phyloP scores from a whole-genome alignment of 2,797 vertebrate species.

The Protonibea diacanthus region DNA sequence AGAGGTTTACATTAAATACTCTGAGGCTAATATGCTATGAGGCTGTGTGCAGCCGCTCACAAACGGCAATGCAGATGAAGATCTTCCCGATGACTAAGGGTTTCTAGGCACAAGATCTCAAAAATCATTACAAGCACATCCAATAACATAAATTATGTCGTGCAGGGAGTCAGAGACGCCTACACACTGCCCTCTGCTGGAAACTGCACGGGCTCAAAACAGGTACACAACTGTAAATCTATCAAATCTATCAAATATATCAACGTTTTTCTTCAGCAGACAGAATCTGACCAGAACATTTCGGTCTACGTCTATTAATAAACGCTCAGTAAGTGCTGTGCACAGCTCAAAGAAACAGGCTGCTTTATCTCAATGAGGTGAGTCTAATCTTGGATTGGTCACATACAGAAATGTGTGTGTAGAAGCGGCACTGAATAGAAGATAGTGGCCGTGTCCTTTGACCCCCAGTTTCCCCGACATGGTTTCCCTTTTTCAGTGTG shows the following conservation, averaged over 20 bases:
- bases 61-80: slow-evolving; percentile 11
- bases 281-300: neutral
- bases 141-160: neutral
- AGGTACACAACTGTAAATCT: neutral
- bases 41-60: neutral
- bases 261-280: neutral
- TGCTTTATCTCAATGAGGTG: neutral
- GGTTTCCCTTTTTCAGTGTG: slow-evolving; percentile 31
- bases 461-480: slow-evolving; percentile 56
- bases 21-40: no score
- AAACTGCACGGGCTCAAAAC: slow-evolving; percentile 5
- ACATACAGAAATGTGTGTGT: slow-evolving; percentile 15
- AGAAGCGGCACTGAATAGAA: neutral
- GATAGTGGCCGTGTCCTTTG: slow-evolving; percentile 36
- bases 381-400: neutral
- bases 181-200: slow-evolving; percentile 80
- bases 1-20: neutral
- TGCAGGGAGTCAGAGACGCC: slow-evolving; percentile 38
- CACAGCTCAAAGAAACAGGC: neutral
- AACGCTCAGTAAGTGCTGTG: fast-evolving
- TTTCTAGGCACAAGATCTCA: slow-evolving; percentile 19
- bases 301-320: neutral
- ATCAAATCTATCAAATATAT: neutral
- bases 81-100: slow-evolving; percentile 2
- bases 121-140: slow-evolving; percentile 15